Conservation (phyloP, 2,113 vertebrate species). For the Phoenicopterus ruber region DNA sequence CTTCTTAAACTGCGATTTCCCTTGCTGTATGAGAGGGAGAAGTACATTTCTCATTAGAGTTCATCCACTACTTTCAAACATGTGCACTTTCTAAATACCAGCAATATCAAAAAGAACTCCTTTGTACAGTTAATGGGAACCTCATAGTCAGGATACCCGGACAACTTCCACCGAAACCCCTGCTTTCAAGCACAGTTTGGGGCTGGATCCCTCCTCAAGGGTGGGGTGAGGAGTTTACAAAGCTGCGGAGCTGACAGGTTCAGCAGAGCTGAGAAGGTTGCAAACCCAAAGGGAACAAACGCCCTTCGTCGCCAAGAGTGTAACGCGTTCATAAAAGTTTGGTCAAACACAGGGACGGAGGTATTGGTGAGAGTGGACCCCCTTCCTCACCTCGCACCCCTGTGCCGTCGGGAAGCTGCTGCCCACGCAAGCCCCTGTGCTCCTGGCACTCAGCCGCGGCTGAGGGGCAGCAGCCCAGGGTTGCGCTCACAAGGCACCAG, state of each 20-base stretch:
- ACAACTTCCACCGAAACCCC: neutral
- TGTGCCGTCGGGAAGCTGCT: neutral
- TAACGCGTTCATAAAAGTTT: neutral
- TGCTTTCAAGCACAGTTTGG: neutral
- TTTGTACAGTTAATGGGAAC: neutral
- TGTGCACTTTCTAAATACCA: neutral
- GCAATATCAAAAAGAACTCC: neutral
- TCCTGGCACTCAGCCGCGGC: fast-evolving
- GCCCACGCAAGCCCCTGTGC: neutral
- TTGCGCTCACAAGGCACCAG: neutral
- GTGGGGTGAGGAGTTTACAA: neutral
- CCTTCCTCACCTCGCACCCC: neutral
- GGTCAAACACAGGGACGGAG: neutral
- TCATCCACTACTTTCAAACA: neutral
- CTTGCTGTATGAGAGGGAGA: neutral
- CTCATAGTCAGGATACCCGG: neutral
- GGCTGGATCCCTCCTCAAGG: neutral
- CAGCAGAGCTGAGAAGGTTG: neutral
- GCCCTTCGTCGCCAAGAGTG: neutral
- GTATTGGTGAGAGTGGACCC: neutral
- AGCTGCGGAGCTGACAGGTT: neutral
- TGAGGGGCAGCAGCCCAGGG: neutral
- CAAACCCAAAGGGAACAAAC: neutral
- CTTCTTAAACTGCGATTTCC: neutral
- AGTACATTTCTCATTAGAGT: neutral